Conservation (phyloP, 2,888 invertebrate species). For the Tiliacea aurago region DNA sequence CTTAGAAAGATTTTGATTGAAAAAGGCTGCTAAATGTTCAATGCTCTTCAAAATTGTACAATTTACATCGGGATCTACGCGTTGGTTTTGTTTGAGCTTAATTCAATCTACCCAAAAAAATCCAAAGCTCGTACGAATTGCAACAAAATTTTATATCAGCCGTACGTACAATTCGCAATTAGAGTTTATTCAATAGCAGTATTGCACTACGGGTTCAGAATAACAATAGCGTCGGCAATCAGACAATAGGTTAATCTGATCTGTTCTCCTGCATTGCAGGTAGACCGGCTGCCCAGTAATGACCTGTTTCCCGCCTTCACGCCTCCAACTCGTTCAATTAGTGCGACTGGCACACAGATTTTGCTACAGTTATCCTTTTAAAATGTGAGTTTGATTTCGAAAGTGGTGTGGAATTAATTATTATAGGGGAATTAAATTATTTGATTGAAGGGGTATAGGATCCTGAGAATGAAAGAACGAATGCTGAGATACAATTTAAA, state of each 20-base stretch:
- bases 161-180: constrained; percentile 41
- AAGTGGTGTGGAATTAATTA: neutral
- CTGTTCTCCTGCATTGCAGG: constrained; percentile 64
- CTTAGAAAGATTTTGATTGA: neutral
- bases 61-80: neutral
- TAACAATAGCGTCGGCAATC: constrained; percentile 48
- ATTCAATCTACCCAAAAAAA: neutral
- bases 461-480: neutral
- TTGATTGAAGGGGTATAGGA: neutral
- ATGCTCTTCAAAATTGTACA: neutral
- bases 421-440: neutral
- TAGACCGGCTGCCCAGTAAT: constrained; percentile 55
- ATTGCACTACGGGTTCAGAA: constrained; percentile 46
- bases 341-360: constrained; percentile 44
- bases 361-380: constrained; percentile 34
- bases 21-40: neutral
- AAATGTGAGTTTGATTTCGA: constrained; percentile 30
- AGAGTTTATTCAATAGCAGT: constrained; percentile 44
- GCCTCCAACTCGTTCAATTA: constrained; percentile 51
- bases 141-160: constrained; percentile 18
- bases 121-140: neutral
- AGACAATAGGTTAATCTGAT: constrained; percentile 61
- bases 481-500: neutral
- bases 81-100: neutral
- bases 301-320: constrained; percentile 61